Conservation (phyloP, 1,140 invertebrate genomes). For the Charaxes varanes region DNA sequence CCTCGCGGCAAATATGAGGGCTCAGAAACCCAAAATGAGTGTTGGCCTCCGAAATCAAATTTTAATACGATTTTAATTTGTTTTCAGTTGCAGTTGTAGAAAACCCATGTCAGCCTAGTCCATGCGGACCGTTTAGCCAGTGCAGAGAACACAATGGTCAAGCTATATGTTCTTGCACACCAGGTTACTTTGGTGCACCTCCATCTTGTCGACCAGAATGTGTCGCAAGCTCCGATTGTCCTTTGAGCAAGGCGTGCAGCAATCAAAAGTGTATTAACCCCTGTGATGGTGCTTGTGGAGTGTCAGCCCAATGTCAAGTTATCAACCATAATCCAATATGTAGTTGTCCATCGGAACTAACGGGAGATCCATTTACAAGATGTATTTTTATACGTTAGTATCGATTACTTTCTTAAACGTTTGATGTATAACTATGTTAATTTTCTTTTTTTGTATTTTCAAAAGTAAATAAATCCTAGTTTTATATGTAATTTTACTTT, state of each 20-base stretch:
- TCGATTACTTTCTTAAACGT: too few species aligned
- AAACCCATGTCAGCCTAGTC: conserved; percentile 76
- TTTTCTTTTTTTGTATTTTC: conserved; percentile 1
- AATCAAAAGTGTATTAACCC: conserved; percentile 79
- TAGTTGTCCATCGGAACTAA: conserved; percentile 74
- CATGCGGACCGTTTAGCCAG: conserved; percentile 78
- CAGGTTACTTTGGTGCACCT: conserved; percentile 77
- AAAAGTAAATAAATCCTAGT: too few species aligned
- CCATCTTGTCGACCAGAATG: conserved; percentile 78
- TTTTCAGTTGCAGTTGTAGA: conserved; percentile 42
- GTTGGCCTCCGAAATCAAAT: too few species aligned
- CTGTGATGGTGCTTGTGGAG: conserved; percentile 78
- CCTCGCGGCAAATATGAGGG: too few species aligned
- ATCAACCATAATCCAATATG: conserved; percentile 81
- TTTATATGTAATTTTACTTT: conserved; percentile 17
- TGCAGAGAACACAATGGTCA: conserved; percentile 77
- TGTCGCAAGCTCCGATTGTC: conserved; percentile 76
- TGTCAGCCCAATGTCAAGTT: conserved; percentile 77
- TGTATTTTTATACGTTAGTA: conserved; percentile 75
- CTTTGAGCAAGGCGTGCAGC: conserved; percentile 74
- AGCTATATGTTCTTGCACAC: conserved; percentile 77
- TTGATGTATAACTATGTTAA: conserved; percentile 1
- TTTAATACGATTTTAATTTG: conserved; percentile 31
- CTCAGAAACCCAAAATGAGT: too few species aligned
- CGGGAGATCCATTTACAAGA: conserved; percentile 79